A percentile compares a stretch with the other conserved stretches of the same genome.
phyloP scores from a whole-genome alignment of 2,797 vertebrate genomes.

The Microtus obscurus region DNA sequence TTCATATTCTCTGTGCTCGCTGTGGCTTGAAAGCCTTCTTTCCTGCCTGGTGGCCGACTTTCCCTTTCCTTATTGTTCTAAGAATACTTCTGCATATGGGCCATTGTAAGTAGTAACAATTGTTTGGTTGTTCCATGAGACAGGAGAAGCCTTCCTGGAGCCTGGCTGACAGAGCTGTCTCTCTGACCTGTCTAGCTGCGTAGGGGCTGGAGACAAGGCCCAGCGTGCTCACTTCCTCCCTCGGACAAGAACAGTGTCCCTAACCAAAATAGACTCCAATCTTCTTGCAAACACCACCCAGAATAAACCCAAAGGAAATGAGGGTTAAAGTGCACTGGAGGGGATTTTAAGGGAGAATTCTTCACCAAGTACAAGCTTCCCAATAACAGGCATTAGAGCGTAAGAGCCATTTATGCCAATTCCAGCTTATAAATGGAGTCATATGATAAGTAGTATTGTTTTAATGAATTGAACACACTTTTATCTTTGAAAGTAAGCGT shows the following conservation, averaged over 20 bases:
- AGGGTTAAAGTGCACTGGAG: slow-evolving; percentile 52
- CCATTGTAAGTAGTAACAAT: slow-evolving; percentile 81
- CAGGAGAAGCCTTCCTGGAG: slow-evolving; percentile 71
- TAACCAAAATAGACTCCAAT: slow-evolving; percentile 74
- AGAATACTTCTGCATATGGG: slow-evolving; percentile 72
- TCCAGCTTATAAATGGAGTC: slow-evolving; percentile 18
- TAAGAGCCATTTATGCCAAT: background rate
- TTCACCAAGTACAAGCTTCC: slow-evolving; percentile 36
- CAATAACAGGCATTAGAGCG: background rate
- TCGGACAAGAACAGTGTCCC: slow-evolving; percentile 65
- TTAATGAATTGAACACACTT: background rate
- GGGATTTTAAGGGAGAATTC: slow-evolving; percentile 40
- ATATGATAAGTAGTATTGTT: background rate
- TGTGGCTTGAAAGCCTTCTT: slow-evolving; percentile 68
- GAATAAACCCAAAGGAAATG: slow-evolving; percentile 75
- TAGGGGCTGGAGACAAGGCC: slow-evolving; percentile 67
- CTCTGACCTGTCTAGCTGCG: slow-evolving; percentile 72
- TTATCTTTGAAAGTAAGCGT: background rate
- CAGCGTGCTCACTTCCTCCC: slow-evolving; percentile 68
- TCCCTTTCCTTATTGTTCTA: slow-evolving; percentile 80
- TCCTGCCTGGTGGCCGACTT: slow-evolving; percentile 74
- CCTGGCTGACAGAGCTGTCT: slow-evolving; percentile 57
- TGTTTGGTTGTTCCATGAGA: slow-evolving; percentile 75
- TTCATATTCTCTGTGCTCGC: slow-evolving; percentile 58
- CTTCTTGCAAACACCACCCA: slow-evolving; percentile 57